phyloP scores from a whole-genome alignment of 2,888 invertebrate species.

The Nebria salina region DNA sequence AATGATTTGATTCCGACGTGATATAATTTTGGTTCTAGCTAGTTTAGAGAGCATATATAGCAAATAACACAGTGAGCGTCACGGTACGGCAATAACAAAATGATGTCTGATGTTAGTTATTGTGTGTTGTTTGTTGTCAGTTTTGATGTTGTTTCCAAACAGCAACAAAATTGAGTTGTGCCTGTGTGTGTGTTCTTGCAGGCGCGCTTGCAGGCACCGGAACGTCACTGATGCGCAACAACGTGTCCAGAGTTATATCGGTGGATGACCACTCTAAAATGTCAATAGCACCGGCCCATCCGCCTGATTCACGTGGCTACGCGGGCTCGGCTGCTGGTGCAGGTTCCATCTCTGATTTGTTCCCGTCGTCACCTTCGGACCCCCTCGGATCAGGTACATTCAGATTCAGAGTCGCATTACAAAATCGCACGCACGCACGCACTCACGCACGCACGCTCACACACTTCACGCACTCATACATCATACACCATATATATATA shows the following conservation, averaged over 20 bases:
- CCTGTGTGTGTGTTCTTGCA: constrained; percentile 55
- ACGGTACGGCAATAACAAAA: background rate
- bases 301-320: constrained; percentile 59
- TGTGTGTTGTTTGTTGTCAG: constrained; percentile 15
- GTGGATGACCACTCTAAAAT: constrained; percentile 60
- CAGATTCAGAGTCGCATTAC: background rate
- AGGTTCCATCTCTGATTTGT: constrained; percentile 59
- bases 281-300: constrained; percentile 58
- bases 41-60: background rate
- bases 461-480: background rate
- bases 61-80: background rate
- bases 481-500: constrained; percentile 1
- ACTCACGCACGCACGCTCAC: constrained; percentile 39
- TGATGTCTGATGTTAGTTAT: background rate
- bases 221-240: constrained; percentile 57
- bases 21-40: background rate
- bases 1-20: background rate
- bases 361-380: constrained; percentile 62
- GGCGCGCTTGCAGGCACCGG: constrained; percentile 53
- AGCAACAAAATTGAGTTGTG: constrained; percentile 9
- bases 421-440: constrained; percentile 30
- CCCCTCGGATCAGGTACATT: constrained; percentile 62
- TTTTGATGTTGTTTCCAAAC: constrained; percentile 1
- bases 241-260: constrained; percentile 59
- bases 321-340: constrained; percentile 56